Evolutionary conservation across 2,888 invertebrate species (phyloP).

Genomic region (Luperina nickerlii): DNA sequence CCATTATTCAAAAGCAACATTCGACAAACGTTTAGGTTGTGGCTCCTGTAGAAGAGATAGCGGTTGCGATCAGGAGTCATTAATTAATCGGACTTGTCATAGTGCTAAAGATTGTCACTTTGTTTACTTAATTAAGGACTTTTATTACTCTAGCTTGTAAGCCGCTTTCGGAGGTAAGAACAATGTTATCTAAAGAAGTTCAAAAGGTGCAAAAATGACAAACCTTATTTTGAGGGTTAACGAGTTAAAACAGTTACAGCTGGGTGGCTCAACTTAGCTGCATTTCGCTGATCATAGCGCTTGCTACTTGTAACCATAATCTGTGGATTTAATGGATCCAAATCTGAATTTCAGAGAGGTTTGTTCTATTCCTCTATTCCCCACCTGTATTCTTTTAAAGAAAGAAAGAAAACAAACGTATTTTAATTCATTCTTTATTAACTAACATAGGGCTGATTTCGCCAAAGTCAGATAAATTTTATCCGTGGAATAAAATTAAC

Average conservation of each 20-base stretch:
- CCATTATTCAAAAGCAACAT: constrained; percentile 83
- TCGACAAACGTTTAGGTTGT: constrained; percentile 71
- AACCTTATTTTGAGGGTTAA: neutral
- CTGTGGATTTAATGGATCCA: neutral
- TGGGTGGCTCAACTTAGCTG: neutral
- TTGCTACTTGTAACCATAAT: neutral
- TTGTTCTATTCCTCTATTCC: neutral
- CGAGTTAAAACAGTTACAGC: neutral
- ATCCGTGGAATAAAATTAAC: neutral
- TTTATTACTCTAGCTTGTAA: constrained; percentile 3
- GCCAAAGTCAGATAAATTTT: neutral
- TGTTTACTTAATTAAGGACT: constrained; percentile 12
- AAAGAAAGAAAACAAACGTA: no score
- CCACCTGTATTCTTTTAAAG: neutral
- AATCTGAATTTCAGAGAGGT: neutral
- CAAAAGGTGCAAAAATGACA: neutral
- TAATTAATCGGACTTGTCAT: constrained; percentile 38
- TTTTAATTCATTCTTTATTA: no score
- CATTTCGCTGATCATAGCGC: neutral
- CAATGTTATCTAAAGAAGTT: neutral
- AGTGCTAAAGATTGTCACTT: constrained; percentile 8
- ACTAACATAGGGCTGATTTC: neutral
- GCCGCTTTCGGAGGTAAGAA: neutral
- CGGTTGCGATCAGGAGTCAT: constrained; percentile 22
- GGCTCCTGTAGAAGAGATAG: constrained; percentile 44